Evolutionary conservation across 2,888 invertebrate genomes (phyloP), one percentile per base, ranked within the genome.

Genomic region (Melitaea athalia): DNA sequence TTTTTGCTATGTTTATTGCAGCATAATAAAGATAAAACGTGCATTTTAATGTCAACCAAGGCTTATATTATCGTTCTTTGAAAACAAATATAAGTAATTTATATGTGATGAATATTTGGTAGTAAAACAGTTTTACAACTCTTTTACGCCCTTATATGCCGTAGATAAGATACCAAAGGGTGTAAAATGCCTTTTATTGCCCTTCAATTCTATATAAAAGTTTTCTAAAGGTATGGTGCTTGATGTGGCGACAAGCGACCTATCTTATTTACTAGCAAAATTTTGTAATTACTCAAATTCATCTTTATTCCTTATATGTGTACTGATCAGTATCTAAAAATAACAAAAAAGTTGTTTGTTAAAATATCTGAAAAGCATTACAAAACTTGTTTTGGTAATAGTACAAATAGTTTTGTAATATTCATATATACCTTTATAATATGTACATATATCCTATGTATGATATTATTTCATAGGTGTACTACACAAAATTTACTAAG

Each of bases 151-250:
- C 53, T 57, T 57, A 57, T 42, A 57, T 15, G 38, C 38, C 57
- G 57, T 17, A 63, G 74, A 73, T 77, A 74, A 75, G 67, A 69
- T 72, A 67, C 71, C 73, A 70, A 74, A 69, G 64, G 47, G 69
- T 59, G 69, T 63, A 68, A 68, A 77, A 77, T 69, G 59, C 42
- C 68, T 73, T 79, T 79, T 74, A 79, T 78, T 75, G 63, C 73
- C 60, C 72, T 77, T 70, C 75, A 73, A 79, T 76, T 75, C 77
- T 63, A 72, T 76, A 77, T 77, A 77, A 75, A 78, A 74, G 53
- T 38, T 70, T 69, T 73, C 52, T 64, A 38, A 31, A 14, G 55
- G 64, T 59, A 60, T 14, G 59, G 63, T 59, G 63, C 7, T 43
- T 62, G 11, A 33, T 59, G 15, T 4, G 66, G 73, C 68, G 66